Conservation (phyloP, 2,797 vertebrate species). For the Okamejei kenojei region DNA sequence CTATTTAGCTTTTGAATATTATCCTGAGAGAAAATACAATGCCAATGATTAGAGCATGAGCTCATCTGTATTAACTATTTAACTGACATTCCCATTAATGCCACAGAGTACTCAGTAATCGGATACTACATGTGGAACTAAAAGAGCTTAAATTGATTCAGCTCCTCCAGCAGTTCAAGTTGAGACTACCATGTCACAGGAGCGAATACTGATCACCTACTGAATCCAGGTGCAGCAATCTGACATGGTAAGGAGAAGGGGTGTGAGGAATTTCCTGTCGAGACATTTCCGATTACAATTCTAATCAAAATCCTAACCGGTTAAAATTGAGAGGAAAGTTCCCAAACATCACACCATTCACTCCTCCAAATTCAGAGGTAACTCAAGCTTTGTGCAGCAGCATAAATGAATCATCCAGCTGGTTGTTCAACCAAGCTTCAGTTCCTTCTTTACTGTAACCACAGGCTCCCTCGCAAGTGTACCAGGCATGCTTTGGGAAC, state of each 20-base stretch:
- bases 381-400: not conserved
- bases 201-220: not conserved
- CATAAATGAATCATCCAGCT: not conserved
- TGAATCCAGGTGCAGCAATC: not conserved
- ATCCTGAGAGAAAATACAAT: not conserved
- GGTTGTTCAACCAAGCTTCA: not conserved
- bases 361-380: not conserved
- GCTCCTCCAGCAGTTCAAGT: no score
- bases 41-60: not conserved
- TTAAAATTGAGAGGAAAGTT: not conserved
- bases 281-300: not conserved
- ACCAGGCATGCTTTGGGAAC: not conserved
- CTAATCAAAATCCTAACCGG: not conserved
- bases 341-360: not conserved
- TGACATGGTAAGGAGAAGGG: not conserved
- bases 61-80: not conserved
- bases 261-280: not conserved
- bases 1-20: conserved; percentile 5
- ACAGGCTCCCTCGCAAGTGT: not conserved
- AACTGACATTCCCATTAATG: not conserved
- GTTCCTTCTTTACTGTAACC: not conserved
- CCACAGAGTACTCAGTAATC: not conserved
- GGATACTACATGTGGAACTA: not conserved
- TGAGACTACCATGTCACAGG: no score
- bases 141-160: not conserved